Conservation (phyloP, 2,797 vertebrate species). For the Xerus rutilus region DNA sequence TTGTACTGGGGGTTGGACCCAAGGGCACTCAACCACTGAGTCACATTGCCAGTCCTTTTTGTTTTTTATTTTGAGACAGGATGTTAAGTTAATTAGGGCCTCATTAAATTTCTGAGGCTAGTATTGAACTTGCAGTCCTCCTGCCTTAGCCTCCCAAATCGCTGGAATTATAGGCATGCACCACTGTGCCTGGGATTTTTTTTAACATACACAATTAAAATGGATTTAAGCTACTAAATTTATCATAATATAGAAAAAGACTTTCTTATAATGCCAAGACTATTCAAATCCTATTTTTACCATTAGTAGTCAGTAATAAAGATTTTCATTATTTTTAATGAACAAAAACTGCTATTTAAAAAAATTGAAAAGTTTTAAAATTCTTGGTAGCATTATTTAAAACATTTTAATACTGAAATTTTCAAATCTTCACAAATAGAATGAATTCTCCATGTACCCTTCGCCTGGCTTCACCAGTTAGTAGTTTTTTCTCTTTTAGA, state of each 20-base stretch:
- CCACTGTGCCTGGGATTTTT: too few relatives aligned
- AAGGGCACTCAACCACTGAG: too few relatives aligned
- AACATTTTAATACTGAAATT: slow-evolving; percentile 27
- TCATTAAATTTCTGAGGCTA: too few relatives aligned
- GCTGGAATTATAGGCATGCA: too few relatives aligned
- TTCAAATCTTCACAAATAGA: neutral
- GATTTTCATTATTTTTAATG: neutral
- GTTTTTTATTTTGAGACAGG: too few relatives aligned
- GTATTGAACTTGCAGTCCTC: too few relatives aligned
- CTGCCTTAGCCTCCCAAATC: too few relatives aligned
- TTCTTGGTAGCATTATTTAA: slow-evolving; percentile 16
- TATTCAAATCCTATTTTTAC: slow-evolving; percentile 5
- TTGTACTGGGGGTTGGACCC: neutral
- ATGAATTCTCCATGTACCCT: neutral
- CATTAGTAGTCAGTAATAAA: neutral
- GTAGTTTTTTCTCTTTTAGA: neutral
- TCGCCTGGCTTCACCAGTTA: neutral
- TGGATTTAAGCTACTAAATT: slow-evolving; percentile 24
- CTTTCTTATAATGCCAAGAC: neutral
- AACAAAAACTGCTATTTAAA: slow-evolving; percentile 52
- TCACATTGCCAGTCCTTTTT: too few relatives aligned
- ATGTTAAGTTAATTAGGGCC: too few relatives aligned
- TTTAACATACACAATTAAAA: neutral
- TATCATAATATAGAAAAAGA: neutral
- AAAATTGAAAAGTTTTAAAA: slow-evolving; percentile 43